Evolutionary conservation across 2,797 vertebrate species (phyloP).

Genomic region (Huso huso): DNA sequence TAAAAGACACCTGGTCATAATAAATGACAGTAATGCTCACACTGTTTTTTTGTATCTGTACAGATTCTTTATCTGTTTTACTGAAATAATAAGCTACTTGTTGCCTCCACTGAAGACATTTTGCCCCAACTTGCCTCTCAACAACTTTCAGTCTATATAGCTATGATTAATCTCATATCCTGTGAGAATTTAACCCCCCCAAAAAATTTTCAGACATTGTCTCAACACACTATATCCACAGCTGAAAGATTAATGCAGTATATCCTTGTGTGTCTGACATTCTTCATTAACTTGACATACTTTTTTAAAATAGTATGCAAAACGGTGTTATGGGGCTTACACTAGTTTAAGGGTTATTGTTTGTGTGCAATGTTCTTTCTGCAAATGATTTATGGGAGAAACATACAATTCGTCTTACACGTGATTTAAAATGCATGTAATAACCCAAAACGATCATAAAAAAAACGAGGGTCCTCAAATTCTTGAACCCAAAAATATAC

Average conservation of each 20-base stretch:
- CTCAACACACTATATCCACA: neutral
- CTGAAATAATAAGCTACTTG: neutral
- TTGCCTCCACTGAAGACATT: slow-evolving; percentile 2
- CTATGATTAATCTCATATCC: neutral
- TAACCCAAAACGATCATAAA: too few species aligned
- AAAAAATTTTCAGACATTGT: slow-evolving; percentile 5
- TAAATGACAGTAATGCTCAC: neutral
- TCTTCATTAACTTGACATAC: neutral
- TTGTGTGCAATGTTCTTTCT: too few species aligned
- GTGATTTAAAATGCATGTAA: too few species aligned
- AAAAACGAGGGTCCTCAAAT: too few species aligned
- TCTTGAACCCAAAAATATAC: too few species aligned
- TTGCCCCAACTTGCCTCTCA: slow-evolving; percentile 4
- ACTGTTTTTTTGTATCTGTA: neutral
- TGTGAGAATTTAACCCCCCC: neutral
- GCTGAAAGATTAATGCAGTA: neutral
- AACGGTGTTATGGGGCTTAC: too few species aligned
- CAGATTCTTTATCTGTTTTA: slow-evolving; percentile 1
- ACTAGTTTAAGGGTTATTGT: too few species aligned
- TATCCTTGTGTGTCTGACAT: neutral
- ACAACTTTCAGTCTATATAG: slow-evolving; percentile 6
- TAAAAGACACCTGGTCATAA: slow-evolving; percentile 12
- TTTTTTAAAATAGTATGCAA: neutral
- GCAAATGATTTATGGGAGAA: too few species aligned
- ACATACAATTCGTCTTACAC: too few species aligned